Percentiles rank a stretch among this genome's conserved stretches.
Evolutionary conservation across 2,888 invertebrate species (phyloP).

Genomic region (Griposia aprilina): DNA sequence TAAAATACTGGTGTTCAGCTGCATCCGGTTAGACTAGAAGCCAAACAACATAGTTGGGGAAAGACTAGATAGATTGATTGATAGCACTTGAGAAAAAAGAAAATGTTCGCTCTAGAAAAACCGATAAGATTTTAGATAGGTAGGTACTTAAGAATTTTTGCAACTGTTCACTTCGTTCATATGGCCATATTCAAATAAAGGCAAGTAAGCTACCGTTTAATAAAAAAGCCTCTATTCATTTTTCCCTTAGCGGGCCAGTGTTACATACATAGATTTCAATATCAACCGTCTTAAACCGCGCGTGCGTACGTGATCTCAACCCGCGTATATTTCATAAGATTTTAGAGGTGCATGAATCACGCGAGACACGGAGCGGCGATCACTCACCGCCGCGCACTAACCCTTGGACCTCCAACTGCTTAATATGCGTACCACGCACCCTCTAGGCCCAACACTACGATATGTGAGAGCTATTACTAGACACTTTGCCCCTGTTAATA

Average conservation of each 20-base stretch:
- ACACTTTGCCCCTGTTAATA: conserved; percentile 90
- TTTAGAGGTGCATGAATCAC: conserved; percentile 91
- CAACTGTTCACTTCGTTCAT: conserved; percentile 16
- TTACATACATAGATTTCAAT: conserved; percentile 89
- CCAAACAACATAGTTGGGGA: too few relatives aligned
- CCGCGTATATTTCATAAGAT: conserved; percentile 91
- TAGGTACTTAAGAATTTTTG: neutral
- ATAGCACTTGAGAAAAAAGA: neutral
- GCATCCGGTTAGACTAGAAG: too few relatives aligned
- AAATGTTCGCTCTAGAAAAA: neutral
- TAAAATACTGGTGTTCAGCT: too few relatives aligned
- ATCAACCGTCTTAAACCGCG: conserved; percentile 90
- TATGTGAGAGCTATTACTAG: conserved; percentile 91
- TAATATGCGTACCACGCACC: conserved; percentile 86
- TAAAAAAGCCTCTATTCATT: conserved; percentile 71
- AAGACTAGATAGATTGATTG: too few relatives aligned
- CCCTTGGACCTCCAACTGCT: conserved; percentile 86
- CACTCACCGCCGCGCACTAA: conserved; percentile 86
- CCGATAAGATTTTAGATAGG: neutral
- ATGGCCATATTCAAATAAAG: conserved; percentile 61
- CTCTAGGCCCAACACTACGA: conserved; percentile 89
- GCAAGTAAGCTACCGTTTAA: conserved; percentile 65
- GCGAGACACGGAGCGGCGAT: conserved; percentile 89
- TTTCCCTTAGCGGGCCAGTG: conserved; percentile 80
- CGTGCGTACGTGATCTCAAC: conserved; percentile 87